phyloP scores from a whole-genome alignment of 2,113 vertebrate species.

The Atrichornis clamosus region DNA sequence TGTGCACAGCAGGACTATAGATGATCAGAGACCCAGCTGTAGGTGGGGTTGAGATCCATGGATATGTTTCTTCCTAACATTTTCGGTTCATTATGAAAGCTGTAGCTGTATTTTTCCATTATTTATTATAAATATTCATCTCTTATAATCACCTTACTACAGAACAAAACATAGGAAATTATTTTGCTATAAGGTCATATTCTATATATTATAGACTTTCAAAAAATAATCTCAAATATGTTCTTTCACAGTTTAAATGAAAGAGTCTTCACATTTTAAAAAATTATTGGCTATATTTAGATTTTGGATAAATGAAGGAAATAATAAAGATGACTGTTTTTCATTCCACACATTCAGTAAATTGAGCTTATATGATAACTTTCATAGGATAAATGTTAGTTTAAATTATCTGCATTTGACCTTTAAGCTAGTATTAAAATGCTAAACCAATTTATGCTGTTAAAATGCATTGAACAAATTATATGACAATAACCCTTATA shows the following conservation, averaged over 20 bases:
- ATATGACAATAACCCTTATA: slow-evolving; percentile 78
- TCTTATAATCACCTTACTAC: neutral
- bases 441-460: slow-evolving; percentile 81
- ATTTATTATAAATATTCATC: neutral
- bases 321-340: slow-evolving; percentile 11
- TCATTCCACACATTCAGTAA: slow-evolving; percentile 57
- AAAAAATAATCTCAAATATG: neutral
- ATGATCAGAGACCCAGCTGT: neutral
- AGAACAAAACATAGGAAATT: neutral
- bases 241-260: neutral
- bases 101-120: neutral
- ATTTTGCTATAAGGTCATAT: neutral
- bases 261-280: neutral
- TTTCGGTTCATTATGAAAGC: neutral
- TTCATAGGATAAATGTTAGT: slow-evolving; percentile 77
- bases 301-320: slow-evolving; percentile 15
- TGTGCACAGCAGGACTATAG: neutral
- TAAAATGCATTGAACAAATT: slow-evolving; percentile 81
- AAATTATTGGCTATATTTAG: neutral
- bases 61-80: neutral
- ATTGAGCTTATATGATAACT: slow-evolving; percentile 70
- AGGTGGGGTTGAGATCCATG: neutral
- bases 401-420: slow-evolving; percentile 86
- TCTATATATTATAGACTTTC: neutral
- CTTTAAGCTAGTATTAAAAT: slow-evolving; percentile 83